Percentiles rank a stretch among this genome's conserved stretches.
phyloP scores from a whole-genome alignment of 1,140 invertebrate species.

The Orius insidiosus region DNA sequence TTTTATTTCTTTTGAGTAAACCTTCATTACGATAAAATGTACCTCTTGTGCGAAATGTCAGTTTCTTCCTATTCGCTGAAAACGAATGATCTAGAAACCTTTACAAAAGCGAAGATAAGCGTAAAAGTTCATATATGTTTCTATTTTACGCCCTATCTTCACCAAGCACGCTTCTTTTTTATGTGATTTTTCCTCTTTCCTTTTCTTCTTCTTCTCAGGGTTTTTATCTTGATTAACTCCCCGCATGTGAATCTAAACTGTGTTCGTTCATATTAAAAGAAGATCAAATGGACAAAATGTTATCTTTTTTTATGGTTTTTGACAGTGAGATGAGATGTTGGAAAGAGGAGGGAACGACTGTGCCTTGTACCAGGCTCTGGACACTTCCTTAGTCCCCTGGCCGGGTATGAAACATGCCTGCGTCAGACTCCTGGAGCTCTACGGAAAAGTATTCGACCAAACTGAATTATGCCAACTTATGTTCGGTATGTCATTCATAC shows the following conservation, averaged over 20 bases:
- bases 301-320: background rate
- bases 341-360: conserved; percentile 17
- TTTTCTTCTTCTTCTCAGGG: background rate
- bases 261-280: background rate
- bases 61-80: no score
- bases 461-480: conserved; percentile 59
- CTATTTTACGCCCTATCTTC: no score
- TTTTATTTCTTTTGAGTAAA: no score
- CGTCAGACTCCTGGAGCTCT: conserved; percentile 58
- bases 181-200: no score
- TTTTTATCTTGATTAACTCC: background rate
- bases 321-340: conserved; percentile 1
- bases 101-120: background rate
- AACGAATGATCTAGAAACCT: background rate
- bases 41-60: no score
- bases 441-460: conserved; percentile 67
- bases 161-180: no score
- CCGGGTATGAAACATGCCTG: conserved; percentile 59
- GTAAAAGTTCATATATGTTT: background rate
- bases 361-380: conserved; percentile 24
- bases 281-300: background rate
- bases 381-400: conserved; percentile 41
- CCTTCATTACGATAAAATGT: no score
- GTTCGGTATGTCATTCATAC: conserved; percentile 41
- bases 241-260: background rate